Evolutionary conservation across 1,140 invertebrate species (phyloP), one percentile per base, ranked within the genome.

Genomic region (Cyphomyrmex costatus): DNA sequence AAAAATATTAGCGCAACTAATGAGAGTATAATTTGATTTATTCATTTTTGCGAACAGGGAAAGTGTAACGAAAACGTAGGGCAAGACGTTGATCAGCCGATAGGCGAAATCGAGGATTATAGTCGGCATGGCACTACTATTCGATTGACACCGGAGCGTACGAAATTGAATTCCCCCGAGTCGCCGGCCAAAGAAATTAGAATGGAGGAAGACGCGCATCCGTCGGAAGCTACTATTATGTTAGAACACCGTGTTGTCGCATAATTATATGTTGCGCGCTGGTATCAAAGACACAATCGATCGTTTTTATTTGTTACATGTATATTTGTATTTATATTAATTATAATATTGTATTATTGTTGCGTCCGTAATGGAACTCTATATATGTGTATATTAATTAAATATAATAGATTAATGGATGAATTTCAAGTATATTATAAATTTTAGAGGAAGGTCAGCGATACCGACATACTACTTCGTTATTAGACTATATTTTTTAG

Each of bases 101-200:
- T 89, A 24, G 88, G 88, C 0, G 87, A 89, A 27, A 89, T 89
- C 14, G 87, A 89, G 56, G 88, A 89, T 10, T 89, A 89, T 12
- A 89, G 88, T 19, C 76, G 87, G 27, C 88, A 89, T 10, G 88
- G 88, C 6, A 89, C 88, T 2, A 89, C 88, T 10, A 74, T 89
- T 68, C 87, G 88, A 82, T 60, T 89, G 14, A 86, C 88, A 42
- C 88, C 88, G 14, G 88, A 89, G 70, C 88, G 61, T 24, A 89
- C 88, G 0, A 89, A 89, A 80, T 89, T 89, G 21, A 89, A 89
- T 58, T 89, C 87, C 12, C 87, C 88, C 3, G 88, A 74, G 10
- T 89, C 88, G 2, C 79, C 79, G 36, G 36, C 60, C 1, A 89
- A 77, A 71, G 58, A 86, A 36, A 66, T 73, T 53, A 77, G 19